phyloP scores from a whole-genome alignment of 2,888 invertebrate species.

The Stictocephala bisonia region DNA sequence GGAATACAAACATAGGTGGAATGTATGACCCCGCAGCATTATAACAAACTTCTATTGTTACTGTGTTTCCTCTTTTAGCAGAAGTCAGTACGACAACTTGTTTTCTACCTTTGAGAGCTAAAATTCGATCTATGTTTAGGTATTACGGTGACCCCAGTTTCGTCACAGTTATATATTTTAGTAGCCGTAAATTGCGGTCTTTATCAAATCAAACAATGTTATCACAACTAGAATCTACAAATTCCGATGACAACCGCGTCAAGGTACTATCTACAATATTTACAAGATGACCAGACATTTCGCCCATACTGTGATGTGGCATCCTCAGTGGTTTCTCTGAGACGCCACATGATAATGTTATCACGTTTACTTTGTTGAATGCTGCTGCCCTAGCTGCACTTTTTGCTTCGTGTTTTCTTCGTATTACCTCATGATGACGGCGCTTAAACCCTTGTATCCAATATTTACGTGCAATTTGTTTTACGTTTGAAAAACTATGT shows the following conservation, averaged over 20 bases:
- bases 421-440: slow-evolving; percentile 49
- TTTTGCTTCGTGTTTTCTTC: slow-evolving; percentile 56
- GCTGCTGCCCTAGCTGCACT: slow-evolving; percentile 57
- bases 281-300: no score
- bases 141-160: slow-evolving; percentile 57
- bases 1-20: slow-evolving; percentile 57
- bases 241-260: no score
- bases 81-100: slow-evolving; percentile 54
- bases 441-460: slow-evolving; percentile 54
- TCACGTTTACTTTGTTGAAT: slow-evolving; percentile 53
- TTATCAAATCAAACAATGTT: slow-evolving; percentile 53
- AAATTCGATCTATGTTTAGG: slow-evolving; percentile 53
- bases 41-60: slow-evolving; percentile 57
- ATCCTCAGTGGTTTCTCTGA: no score
- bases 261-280: no score
- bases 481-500: slow-evolving; percentile 13
- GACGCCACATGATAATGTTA: no score
- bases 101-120: no score
- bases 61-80: slow-evolving; percentile 57
- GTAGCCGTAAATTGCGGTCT: slow-evolving; percentile 53
- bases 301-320: no score
- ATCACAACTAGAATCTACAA: no score
- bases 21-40: slow-evolving; percentile 58
- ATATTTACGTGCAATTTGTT: slow-evolving; percentile 55
- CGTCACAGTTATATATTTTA: slow-evolving; percentile 58